These are phyloP conservation scores for Pocillopora grandis DNA, from an alignment of 92 coral and sea anemone genomes.

Conservation along the genomic window DNA sequence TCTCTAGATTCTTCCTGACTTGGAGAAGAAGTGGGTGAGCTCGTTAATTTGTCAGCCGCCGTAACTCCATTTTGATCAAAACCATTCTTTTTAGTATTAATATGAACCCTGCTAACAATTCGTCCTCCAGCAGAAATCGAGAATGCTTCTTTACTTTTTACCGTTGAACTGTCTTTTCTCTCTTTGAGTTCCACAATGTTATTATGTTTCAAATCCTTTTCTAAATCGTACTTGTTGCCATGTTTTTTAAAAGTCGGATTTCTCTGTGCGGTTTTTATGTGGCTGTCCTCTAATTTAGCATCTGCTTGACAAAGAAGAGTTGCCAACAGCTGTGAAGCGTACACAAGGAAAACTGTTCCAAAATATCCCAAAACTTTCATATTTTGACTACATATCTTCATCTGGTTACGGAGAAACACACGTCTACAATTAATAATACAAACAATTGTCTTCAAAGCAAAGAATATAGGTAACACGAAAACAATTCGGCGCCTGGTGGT, in stretches of 20 bases:
- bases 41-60: neutral
- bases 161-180: neutral
- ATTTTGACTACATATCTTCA: constrained; percentile 66
- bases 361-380: constrained; percentile 57
- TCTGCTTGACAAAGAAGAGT: neutral
- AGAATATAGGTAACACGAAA: constrained; percentile 44
- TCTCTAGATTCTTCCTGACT: neutral
- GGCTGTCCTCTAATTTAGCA: neutral
- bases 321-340: constrained; percentile 3
- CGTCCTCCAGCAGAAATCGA: neutral
- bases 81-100: neutral
- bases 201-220: neutral
- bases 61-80: neutral
- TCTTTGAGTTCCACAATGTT: neutral
- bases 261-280: constrained; percentile 6
- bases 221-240: neutral
- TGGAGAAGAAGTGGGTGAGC: neutral
- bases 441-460: constrained; percentile 24
- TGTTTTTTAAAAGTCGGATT: neutral
- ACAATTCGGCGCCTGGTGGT: constrained; percentile 43
- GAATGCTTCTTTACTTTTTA: neutral
- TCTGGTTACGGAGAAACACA: constrained; percentile 22
- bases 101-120: neutral
- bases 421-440: constrained; percentile 38
- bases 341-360: constrained; percentile 32